Evolutionary conservation across 2,113 vertebrate species (phyloP), one percentile per base, ranked within the genome.

Genomic region (Sakesphorus luctuosus): DNA sequence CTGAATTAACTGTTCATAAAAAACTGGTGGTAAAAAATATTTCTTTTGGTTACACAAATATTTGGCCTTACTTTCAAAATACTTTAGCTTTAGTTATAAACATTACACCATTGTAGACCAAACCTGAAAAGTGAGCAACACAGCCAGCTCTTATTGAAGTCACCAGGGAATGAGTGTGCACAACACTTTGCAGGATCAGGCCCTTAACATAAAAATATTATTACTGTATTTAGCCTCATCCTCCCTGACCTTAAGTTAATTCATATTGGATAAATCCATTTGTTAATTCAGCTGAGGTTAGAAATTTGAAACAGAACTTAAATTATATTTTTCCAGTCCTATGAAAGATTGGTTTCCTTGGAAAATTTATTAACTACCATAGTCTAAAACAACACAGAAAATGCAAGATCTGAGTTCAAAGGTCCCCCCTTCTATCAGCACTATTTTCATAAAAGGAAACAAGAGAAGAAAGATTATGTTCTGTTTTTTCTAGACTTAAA

Each of bases 401-500:
- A 95, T 93, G 91, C 87, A 89, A 73, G 26, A 79, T 43, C 26
- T 87, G 93, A 96, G 89, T 73, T 91, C 89, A 96, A 78, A 78
- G 79, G 61, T 94, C 66, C 14, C 33, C 44, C 16, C 17, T 85
- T 87, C 93, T 76, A 79, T 82, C 36, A 85, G 35, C 43, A 92
- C n/a, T 69, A 31, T 9, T 91, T 91, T 95, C 81, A 86, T 81
- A 58, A 85, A 49, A 72, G 87, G 88, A 95, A 95, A 95, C 65
- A 77, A 92, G 87, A 96, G 82, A 95, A 96, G 91, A 94, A 95
- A 96, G 91, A 94, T 33, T 9, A 4, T 78, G 66, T 94, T 90
- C 94, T 94, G 92, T 29, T 94, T 95, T 87, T 90, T 66, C 56
- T 75, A 89, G 80, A 78, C 29, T 81, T 94, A 52, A 86, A 67